Percentiles rank a stretch among this genome's conserved stretches.
Conservation (phyloP, 2,113 vertebrate species). For the Erpornis zantholeuca region DNA sequence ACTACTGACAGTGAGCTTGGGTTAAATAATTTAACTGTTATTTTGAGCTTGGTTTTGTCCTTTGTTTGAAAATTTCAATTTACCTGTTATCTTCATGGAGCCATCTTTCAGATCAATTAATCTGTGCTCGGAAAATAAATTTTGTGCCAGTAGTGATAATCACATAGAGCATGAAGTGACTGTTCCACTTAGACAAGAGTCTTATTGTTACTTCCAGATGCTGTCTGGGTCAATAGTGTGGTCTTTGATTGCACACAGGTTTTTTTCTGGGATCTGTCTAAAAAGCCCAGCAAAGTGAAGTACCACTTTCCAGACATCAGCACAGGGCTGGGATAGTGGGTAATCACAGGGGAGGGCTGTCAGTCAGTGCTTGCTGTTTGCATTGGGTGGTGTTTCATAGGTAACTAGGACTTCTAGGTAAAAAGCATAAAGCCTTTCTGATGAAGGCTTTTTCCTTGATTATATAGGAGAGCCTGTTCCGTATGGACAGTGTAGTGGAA, state of each 20-base stretch:
- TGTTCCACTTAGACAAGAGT: neutral
- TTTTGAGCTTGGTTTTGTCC: neutral
- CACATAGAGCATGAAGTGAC: neutral
- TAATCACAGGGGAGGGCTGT: neutral
- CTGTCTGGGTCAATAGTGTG: neutral
- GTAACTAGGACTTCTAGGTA: neutral
- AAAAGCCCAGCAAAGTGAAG: neutral
- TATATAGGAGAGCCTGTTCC: neutral
- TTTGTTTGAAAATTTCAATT: neutral
- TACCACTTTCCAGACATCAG: neutral
- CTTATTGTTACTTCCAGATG: neutral
- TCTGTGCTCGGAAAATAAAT: neutral
- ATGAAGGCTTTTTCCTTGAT: neutral
- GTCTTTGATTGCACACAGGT: neutral
- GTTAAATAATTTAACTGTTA: neutral
- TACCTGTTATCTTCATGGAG: neutral
- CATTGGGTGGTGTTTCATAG: neutral
- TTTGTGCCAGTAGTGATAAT: neutral
- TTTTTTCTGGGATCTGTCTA: neutral
- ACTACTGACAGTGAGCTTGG: neutral
- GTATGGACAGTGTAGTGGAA: neutral
- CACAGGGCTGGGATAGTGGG: accelerated
- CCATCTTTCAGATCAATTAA: neutral
- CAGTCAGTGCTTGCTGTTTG: neutral
- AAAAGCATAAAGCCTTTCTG: neutral